A percentile compares a stretch with the other conserved stretches of the same genome.
phyloP scores from a whole-genome alignment of 2,888 invertebrate genomes.

The Deroplatys truncata region DNA sequence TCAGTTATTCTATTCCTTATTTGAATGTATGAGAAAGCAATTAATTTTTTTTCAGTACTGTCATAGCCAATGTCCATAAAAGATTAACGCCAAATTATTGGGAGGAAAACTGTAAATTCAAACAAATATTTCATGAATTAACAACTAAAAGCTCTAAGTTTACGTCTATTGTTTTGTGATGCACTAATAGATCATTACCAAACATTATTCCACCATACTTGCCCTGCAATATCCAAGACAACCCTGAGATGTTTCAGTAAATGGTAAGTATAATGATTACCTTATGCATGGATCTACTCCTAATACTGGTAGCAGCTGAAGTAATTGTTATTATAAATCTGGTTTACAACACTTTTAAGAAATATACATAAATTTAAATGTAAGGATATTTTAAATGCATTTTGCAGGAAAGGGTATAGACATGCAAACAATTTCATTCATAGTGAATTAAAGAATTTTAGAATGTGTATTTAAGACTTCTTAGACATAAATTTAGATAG shows the following conservation, averaged over 20 bases:
- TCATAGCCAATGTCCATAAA: too few species aligned
- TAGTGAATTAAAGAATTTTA: not conserved
- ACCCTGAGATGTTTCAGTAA: not conserved
- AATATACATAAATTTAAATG: not conserved
- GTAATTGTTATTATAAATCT: not conserved
- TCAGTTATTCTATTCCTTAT: too few species aligned
- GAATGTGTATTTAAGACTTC: not conserved
- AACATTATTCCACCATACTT: not conserved
- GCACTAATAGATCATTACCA: not conserved
- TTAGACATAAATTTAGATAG: not conserved
- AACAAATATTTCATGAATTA: too few species aligned
- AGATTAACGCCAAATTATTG: too few species aligned
- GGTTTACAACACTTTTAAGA: not conserved
- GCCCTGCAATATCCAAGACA: not conserved
- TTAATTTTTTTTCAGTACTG: too few species aligned
- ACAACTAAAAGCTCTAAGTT: too few species aligned
- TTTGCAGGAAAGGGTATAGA: not conserved
- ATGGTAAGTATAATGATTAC: not conserved
- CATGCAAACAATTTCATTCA: too few species aligned
- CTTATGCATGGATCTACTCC: not conserved
- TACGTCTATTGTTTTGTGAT: not conserved
- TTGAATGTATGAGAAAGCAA: too few species aligned
- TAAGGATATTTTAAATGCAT: not conserved
- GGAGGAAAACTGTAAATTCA: too few species aligned
- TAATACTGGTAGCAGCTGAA: not conserved